Conservation (phyloP, 2,113 vertebrate genomes). For the Erythrocercus mccallii region DNA sequence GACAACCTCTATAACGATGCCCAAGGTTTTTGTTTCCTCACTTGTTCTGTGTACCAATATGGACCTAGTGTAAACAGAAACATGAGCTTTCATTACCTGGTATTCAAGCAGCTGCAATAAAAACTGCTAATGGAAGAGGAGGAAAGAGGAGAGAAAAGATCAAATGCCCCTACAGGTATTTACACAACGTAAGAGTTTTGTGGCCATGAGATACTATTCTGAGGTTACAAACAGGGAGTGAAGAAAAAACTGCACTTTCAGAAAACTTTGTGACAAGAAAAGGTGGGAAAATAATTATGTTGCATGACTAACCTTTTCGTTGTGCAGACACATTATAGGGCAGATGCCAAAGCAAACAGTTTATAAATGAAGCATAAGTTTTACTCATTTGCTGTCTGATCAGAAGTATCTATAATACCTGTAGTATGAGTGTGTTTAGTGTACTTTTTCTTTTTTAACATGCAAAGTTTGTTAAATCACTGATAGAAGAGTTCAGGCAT, state of each 20-base stretch:
- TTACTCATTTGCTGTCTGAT: conserved; percentile 49
- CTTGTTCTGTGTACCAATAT: conserved; percentile 43
- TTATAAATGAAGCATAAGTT: not conserved
- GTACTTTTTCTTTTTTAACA: not conserved
- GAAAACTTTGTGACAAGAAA: conserved; percentile 48
- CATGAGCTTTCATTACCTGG: conserved; percentile 61
- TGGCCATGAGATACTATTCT: conserved; percentile 61
- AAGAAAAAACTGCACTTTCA: conserved; percentile 67
- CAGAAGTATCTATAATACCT: conserved; percentile 55
- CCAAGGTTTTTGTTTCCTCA: conserved; percentile 36
- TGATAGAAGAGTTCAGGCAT: not conserved
- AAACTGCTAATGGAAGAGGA: conserved; percentile 65
- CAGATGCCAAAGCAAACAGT: conserved; percentile 60
- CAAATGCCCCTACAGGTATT: conserved; percentile 66
- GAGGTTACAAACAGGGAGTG: conserved; percentile 40
- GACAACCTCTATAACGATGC: not conserved
- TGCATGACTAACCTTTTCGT: conserved; percentile 47
- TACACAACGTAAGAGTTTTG: conserved; percentile 61
- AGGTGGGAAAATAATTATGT: conserved; percentile 60
- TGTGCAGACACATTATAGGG: conserved; percentile 17
- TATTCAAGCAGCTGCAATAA: conserved; percentile 61
- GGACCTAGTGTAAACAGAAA: conserved; percentile 67
- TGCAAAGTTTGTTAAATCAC: not conserved
- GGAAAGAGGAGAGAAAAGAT: conserved; percentile 62
- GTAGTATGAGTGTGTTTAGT: conserved; percentile 31